These are phyloP conservation scores for Meganola albula DNA, from an alignment of 2,888 invertebrate species.

Conservation along the genomic window DNA sequence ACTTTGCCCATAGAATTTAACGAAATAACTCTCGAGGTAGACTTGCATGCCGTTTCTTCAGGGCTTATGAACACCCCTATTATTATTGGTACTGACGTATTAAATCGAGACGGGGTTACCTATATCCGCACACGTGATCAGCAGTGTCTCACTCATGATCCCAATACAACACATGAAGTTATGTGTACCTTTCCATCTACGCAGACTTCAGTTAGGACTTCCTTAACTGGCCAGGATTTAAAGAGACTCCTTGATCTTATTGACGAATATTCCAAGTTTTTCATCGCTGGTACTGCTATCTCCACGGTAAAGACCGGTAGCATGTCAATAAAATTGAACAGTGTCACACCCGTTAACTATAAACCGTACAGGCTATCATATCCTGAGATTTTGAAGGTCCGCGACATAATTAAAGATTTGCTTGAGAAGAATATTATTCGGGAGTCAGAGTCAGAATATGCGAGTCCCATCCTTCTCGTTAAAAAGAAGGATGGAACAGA, in stretches of 20 bases:
- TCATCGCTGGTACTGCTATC: not conserved
- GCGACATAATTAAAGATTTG: not conserved
- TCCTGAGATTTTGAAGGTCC: constrained; percentile 1
- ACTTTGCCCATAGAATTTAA: not conserved
- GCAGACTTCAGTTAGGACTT: too few species aligned
- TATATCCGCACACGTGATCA: too few species aligned
- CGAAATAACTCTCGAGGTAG: not conserved
- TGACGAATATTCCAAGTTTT: not conserved
- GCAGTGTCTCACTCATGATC: too few species aligned
- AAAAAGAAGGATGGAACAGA: constrained; percentile 1
- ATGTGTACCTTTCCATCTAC: too few species aligned
- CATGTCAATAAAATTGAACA: not conserved
- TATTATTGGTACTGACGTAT: too few species aligned
- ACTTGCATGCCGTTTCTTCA: not conserved
- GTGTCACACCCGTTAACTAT: not conserved
- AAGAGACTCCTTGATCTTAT: too few species aligned
- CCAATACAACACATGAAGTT: too few species aligned
- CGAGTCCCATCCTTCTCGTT: constrained; percentile 2
- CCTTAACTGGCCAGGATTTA: too few species aligned
- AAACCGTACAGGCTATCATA: constrained; percentile 1
- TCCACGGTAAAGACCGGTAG: not conserved
- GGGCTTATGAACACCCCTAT: not conserved
- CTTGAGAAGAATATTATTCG: not conserved
- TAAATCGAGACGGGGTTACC: too few species aligned
- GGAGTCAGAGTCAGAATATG: constrained; percentile 2